phyloP scores from a whole-genome alignment of 2,888 invertebrate genomes.

The Acleris holmiana region DNA sequence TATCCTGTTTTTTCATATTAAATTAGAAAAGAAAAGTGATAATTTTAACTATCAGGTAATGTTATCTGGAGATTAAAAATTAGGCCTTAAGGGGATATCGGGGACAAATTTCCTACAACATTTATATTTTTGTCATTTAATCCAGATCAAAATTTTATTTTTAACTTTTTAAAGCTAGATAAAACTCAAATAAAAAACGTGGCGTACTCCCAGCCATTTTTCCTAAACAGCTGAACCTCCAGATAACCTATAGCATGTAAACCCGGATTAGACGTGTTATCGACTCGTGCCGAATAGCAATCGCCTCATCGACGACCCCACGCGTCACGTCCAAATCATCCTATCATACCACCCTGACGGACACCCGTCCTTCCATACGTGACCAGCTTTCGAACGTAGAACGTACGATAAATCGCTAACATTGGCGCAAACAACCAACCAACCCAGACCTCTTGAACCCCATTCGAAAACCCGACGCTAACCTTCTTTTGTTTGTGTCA shows the following conservation, averaged over 20 bases:
- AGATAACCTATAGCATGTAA: slow-evolving; percentile 23
- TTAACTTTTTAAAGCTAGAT: no score
- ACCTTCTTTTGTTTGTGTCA: neutral
- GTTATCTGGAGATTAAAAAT: no score
- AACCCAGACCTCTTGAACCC: slow-evolving; percentile 42
- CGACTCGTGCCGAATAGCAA: slow-evolving; percentile 31
- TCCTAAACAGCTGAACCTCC: neutral
- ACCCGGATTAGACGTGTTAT: slow-evolving; percentile 36
- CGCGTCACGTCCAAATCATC: slow-evolving; percentile 78
- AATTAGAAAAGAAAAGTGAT: no score
- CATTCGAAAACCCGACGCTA: neutral
- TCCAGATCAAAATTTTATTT: no score
- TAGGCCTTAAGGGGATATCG: no score
- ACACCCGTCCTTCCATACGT: slow-evolving; percentile 72
- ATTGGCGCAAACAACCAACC: slow-evolving; percentile 52
- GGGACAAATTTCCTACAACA: no score
- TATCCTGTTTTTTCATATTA: no score
- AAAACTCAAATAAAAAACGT: no score
- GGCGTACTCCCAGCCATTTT: no score
- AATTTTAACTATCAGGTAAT: no score
- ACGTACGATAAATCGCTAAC: slow-evolving; percentile 70
- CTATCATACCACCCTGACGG: slow-evolving; percentile 72
- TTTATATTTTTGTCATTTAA: no score
- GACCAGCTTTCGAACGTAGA: slow-evolving; percentile 71
- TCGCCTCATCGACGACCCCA: slow-evolving; percentile 43